A percentile compares a stretch with the other conserved stretches of the same genome.
Conservation (phyloP, 2,888 invertebrate genomes). For the Eupithecia exiguata region DNA sequence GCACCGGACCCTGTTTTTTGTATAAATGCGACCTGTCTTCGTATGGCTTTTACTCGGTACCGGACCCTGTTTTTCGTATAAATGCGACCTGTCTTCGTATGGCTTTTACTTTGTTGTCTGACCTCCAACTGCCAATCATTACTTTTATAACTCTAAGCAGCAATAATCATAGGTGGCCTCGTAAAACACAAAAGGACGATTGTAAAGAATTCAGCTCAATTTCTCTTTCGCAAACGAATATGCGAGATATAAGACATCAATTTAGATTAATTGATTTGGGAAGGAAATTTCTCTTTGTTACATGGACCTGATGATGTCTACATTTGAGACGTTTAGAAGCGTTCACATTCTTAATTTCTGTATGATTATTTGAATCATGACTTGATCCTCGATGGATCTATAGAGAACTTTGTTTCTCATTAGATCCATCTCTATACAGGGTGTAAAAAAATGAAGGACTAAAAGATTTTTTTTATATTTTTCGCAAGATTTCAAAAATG, state of each 20-base stretch:
- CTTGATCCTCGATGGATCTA: no score
- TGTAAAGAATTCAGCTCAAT: slow-evolving; percentile 31
- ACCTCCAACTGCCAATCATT: slow-evolving; percentile 64
- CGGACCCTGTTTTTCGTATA: background rate
- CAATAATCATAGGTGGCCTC: slow-evolving; percentile 60
- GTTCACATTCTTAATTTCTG: background rate
- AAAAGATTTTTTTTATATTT: no score
- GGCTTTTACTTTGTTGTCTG: slow-evolving; percentile 55
- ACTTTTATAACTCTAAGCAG: slow-evolving; percentile 59
- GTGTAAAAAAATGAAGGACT: no score
- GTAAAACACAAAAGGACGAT: slow-evolving; percentile 45
- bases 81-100: slow-evolving; percentile 7
- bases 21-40: slow-evolving; percentile 7
- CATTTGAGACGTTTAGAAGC: background rate
- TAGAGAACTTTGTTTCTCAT: no score
- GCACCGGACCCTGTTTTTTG: background rate
- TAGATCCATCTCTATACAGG: no score
- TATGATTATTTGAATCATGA: no score
- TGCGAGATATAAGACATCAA: slow-evolving; percentile 25
- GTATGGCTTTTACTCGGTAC: slow-evolving; percentile 50
- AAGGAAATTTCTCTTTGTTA: slow-evolving; percentile 27
- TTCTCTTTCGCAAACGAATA: slow-evolving; percentile 44
- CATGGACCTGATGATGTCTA: slow-evolving; percentile 10
- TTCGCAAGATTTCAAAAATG: no score
- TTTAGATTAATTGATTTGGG: slow-evolving; percentile 38